phyloP scores from a whole-genome alignment of 2,113 vertebrate species.

The Genyomyrus donnyi region DNA sequence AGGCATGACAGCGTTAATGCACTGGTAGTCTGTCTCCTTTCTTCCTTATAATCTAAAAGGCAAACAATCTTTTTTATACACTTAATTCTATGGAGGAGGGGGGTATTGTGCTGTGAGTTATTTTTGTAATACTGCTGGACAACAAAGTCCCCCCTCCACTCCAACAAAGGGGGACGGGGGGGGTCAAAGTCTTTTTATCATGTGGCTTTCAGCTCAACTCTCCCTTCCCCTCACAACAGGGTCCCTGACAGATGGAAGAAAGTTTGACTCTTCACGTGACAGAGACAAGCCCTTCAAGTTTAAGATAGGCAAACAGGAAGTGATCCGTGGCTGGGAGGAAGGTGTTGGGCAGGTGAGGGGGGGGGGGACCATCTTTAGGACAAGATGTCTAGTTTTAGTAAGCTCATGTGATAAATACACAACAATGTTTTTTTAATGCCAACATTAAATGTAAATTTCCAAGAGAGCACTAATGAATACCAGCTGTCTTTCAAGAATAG shows the following conservation, averaged over 20 bases:
- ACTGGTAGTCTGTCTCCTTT: not conserved
- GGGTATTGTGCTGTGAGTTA: not conserved
- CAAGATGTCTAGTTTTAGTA: not conserved
- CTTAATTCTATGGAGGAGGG: not conserved
- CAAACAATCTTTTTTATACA: not conserved
- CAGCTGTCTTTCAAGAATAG: not conserved
- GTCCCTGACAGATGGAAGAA: constrained; percentile 78
- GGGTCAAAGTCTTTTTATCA: not conserved
- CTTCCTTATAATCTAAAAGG: not conserved
- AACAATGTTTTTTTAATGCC: not conserved
- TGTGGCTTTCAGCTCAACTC: not conserved
- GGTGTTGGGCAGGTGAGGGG: constrained; percentile 75
- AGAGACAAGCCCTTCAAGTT: constrained; percentile 87
- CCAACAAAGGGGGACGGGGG: not conserved
- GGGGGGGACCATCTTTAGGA: not conserved
- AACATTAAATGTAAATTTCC: not conserved
- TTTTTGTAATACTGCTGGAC: not conserved
- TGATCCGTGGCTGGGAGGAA: constrained; percentile 92
- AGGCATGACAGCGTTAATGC: not conserved
- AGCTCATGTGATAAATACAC: not conserved
- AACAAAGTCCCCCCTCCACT: not conserved
- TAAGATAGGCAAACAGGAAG: constrained; percentile 79
- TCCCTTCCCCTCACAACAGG: constrained; percentile 53
- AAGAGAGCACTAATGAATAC: not conserved
- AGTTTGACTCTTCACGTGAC: constrained; percentile 87